phyloP scores from a whole-genome alignment of 1,140 invertebrate genomes.

The Drosophila equinoxialis region DNA sequence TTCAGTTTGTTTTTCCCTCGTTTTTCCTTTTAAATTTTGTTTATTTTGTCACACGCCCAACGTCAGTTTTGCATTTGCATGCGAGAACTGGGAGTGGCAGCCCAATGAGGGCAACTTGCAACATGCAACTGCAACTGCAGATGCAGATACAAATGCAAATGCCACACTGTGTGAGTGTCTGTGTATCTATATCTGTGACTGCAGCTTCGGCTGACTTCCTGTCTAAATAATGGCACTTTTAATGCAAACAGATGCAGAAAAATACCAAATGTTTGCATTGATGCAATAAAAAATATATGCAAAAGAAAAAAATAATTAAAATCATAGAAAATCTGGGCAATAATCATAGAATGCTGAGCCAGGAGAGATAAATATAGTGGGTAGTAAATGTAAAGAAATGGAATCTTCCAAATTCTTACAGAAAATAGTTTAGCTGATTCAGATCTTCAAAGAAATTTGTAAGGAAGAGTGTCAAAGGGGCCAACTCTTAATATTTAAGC shows the following conservation, averaged over 20 bases:
- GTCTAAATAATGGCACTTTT: constrained; percentile 69
- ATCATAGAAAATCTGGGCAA: background rate
- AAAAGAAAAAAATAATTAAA: background rate
- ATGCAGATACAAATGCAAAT: background rate
- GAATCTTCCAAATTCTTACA: no score
- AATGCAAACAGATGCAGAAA: constrained; percentile 53
- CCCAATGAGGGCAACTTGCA: constrained; percentile 13
- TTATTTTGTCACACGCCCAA: constrained; percentile 48
- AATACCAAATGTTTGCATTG: constrained; percentile 27
- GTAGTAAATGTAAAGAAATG: no score
- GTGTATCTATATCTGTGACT: constrained; percentile 22
- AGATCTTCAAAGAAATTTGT: no score
- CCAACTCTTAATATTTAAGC: no score
- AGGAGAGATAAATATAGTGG: no score
- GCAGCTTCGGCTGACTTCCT: constrained; percentile 59
- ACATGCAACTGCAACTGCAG: constrained; percentile 23
- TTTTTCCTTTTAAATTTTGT: constrained; percentile 41
- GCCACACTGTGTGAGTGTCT: background rate
- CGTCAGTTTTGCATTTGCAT: constrained; percentile 54
- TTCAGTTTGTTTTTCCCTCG: constrained; percentile 41
- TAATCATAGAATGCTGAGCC: no score
- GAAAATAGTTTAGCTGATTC: no score
- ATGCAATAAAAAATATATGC: constrained; percentile 20
- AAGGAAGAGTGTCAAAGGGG: no score
- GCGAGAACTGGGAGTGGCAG: constrained; percentile 12